A percentile compares a stretch with the other conserved stretches of the same genome.
These are phyloP conservation scores for Crenuchus spilurus DNA, from an alignment of 2,797 vertebrate species.

Conservation along the genomic window DNA sequence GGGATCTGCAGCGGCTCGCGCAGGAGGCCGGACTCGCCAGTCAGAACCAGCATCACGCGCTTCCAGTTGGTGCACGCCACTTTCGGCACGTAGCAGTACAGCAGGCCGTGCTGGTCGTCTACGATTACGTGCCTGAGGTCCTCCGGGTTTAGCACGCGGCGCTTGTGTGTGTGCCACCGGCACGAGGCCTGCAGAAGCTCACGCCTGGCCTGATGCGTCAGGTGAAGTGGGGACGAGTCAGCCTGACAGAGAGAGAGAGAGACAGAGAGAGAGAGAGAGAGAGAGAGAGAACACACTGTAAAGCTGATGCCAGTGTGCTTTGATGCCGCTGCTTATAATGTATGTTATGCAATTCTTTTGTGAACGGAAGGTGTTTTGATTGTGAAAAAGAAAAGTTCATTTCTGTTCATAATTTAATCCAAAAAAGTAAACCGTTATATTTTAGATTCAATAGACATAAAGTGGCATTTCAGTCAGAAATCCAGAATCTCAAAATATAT, in stretches of 20 bases:
- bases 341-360: too few species aligned
- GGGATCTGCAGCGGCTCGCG: slow-evolving; percentile 87
- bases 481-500: too few species aligned
- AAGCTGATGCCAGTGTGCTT: background rate
- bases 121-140: slow-evolving; percentile 94
- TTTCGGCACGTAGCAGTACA: slow-evolving; percentile 98
- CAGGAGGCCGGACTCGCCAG: slow-evolving; percentile 77
- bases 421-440: too few species aligned
- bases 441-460: too few species aligned
- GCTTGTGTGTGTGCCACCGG: slow-evolving; percentile 82
- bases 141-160: slow-evolving; percentile 83
- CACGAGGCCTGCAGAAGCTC: slow-evolving; percentile 84
- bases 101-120: slow-evolving; percentile 88
- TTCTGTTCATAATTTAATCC: too few species aligned
- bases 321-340: background rate
- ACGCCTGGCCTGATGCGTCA: slow-evolving; percentile 81
- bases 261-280: background rate
- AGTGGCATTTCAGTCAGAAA: too few species aligned
- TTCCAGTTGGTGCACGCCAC: slow-evolving; percentile 99
- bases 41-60: slow-evolving; percentile 92
- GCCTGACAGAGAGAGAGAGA: slow-evolving; percentile 53
- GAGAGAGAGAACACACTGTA: background rate
- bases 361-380: too few species aligned
- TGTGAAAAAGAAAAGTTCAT: too few species aligned
- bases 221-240: slow-evolving; percentile 75